Conservation (phyloP, 2,888 invertebrate genomes). For the Conops quadrifasciatus region DNA sequence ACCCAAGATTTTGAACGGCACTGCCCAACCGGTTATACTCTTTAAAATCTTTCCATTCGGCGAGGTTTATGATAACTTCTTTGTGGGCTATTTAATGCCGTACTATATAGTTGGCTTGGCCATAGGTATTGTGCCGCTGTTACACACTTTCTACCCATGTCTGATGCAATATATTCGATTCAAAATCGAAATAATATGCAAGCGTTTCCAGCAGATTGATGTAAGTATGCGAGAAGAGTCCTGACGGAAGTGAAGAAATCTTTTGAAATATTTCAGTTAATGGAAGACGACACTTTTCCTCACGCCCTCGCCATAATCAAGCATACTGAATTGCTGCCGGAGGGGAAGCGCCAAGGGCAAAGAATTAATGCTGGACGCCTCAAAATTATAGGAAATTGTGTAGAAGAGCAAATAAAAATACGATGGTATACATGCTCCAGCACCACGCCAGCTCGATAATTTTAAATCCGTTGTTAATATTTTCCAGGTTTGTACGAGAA, state of each 20-base stretch:
- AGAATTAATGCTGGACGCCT: conserved; percentile 45
- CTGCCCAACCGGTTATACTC: conserved; percentile 47
- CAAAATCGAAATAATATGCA: conserved; percentile 50
- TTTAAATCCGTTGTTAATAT: background rate
- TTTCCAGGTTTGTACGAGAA: conserved; percentile 42
- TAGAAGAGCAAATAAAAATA: conserved; percentile 51
- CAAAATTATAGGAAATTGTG: conserved; percentile 48
- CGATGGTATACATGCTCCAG: conserved; percentile 42
- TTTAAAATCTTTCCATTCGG: conserved; percentile 54
- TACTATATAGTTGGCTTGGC: conserved; percentile 51
- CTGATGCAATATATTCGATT: conserved; percentile 55
- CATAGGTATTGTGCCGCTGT: conserved; percentile 52
- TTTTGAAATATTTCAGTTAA: too few species aligned
- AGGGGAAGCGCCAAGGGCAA: background rate
- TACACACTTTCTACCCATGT: conserved; percentile 57
- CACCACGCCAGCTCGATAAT: background rate
- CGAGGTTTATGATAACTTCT: conserved; percentile 50
- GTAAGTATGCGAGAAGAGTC: conserved; percentile 43
- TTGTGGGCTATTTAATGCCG: conserved; percentile 51
- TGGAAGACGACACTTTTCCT: too few species aligned
- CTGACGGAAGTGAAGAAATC: too few species aligned
- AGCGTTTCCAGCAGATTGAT: conserved; percentile 51
- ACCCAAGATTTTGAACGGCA: conserved; percentile 41
- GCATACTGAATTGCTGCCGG: background rate
- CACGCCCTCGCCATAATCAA: too few species aligned